Percentiles rank a stretch among this genome's conserved stretches.
Conservation (phyloP, 2,888 invertebrate species). For the Lepetodrilus schrolli region DNA sequence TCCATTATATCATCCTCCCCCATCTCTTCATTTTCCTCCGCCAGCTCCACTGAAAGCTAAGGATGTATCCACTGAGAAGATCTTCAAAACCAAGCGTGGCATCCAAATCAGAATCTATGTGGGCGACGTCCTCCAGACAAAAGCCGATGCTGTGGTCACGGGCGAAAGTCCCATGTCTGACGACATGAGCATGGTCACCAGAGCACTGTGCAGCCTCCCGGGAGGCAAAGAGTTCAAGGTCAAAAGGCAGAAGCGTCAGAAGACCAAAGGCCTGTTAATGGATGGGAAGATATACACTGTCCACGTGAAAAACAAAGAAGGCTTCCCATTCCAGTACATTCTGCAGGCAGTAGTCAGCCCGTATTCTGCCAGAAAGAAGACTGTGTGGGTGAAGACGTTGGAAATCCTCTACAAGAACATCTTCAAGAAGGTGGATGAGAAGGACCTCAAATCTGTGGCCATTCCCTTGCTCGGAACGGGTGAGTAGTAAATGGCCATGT, state of each 20-base stretch:
- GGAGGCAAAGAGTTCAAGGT: background rate
- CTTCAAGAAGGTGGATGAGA: slow-evolving; percentile 16
- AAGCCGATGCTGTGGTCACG: slow-evolving; percentile 11
- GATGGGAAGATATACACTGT: background rate
- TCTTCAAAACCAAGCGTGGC: background rate
- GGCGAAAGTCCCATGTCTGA: background rate
- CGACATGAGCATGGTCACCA: slow-evolving; percentile 5
- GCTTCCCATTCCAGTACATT: slow-evolving; percentile 2
- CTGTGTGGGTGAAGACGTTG: background rate
- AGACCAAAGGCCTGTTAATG: background rate
- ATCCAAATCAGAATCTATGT: background rate
- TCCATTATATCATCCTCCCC: too few species aligned
- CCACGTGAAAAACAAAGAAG: background rate
- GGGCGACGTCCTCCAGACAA: background rate
- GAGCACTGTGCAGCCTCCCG: background rate
- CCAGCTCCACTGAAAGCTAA: background rate
- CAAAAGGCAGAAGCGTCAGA: background rate
- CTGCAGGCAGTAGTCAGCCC: slow-evolving; percentile 6
- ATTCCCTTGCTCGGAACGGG: slow-evolving; percentile 24
- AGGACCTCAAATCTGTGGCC: background rate
- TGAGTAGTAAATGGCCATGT: background rate
- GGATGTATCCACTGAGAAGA: background rate
- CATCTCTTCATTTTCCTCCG: background rate
- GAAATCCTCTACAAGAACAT: background rate
- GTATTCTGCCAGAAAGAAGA: background rate